Evolutionary conservation across 2,888 invertebrate species (phyloP), one percentile per base, ranked within the genome.

Genomic region (Chalcosyrphus nemorum): DNA sequence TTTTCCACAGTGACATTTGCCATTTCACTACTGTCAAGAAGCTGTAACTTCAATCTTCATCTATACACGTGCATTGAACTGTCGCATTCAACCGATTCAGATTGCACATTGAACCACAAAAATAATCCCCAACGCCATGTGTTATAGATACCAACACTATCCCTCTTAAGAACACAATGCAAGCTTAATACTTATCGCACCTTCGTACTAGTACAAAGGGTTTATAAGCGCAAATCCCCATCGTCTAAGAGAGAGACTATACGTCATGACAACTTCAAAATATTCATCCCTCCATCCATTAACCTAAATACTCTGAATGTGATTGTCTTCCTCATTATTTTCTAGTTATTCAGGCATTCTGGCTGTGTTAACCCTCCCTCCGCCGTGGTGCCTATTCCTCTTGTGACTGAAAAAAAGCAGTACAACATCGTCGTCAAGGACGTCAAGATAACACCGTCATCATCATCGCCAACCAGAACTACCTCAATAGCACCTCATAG

Each of bases 281-380:
- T 80, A 57, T 74, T 70, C 74, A 80, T 84, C 68, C 70, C 66
- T 65, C 74, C 80, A 80, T 84, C 84, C 84, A 84, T 84, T 84
- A 84, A 84, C 84, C 84, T 84, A 84, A 84, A 84, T 84, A 74
- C 80, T 65, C 63, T 70, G 80, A 84, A 84, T 80, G 74, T 74
- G 84, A 84, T 84, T 84, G 84, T 84, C 80, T 84, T 84, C 80
- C 84, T 84, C 74, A 84, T 84, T 80, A 84, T 82, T 78, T 82
- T 78, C 78, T 61, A 82, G 82, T 82, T 82, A 82, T 82, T 82
- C 82, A 82, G 63, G 77, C 66, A 72, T 82, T 77, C 77, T 72
- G 78, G 50, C 61, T 82, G 78, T 54, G 78, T 78, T 71, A 29
- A 57, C 50, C 43, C 45, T 4, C 5, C 32, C 47, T 72, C 54